Evolutionary conservation across 1,140 invertebrate genomes (phyloP), one percentile per base, ranked within the genome.

Genomic region (Homarus americanus): DNA sequence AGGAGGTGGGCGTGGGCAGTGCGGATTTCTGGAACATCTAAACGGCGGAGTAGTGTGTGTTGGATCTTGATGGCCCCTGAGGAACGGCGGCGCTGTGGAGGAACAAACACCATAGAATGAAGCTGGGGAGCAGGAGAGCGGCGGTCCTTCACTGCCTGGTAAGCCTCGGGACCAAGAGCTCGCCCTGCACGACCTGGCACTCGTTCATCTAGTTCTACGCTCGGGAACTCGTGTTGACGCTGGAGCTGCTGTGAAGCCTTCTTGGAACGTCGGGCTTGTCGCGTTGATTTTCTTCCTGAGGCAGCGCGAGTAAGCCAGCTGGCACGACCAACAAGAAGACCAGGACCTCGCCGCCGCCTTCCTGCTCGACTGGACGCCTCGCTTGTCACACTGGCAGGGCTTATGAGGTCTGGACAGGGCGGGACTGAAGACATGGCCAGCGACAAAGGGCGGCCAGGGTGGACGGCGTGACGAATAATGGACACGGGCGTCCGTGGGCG

Each of bases 311-410:
- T 38, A 75, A 93, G 78, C 92, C 92, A 93, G 34, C 86, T 86
- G 49, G 82, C 76, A n/a, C 88, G 76, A 63, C 90, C 90, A 10
- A 93, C 92, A 17, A 91, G 83, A 32, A 93, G 82, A 17, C 90
- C 91, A 20, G 92, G 92, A 17, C 92, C 92, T 10, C 87, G 82
- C 73, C 72, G 38, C 7, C 87, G 63, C 44, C 79, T 84, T 34
- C 91, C 92, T 32, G 66, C 82, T 38, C 83, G 87, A 78, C 84
- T 91, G 24, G 92, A 93, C 36, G 87, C 88, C 84, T 93, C 91
- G 83, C 92, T 93, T 49, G 92, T 93, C 20, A 87, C 72, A 73
- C 92, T 93, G 36, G 85, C 89, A 38, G 92, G 92, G 53, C 92
- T 93, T 28, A 91, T 91, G 20, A 92, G 44, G 82, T 92, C 92